Evolutionary conservation across 2,888 invertebrate genomes (phyloP), one percentile per base, ranked within the genome.

Genomic region (Eutolmus rufibarbis): DNA sequence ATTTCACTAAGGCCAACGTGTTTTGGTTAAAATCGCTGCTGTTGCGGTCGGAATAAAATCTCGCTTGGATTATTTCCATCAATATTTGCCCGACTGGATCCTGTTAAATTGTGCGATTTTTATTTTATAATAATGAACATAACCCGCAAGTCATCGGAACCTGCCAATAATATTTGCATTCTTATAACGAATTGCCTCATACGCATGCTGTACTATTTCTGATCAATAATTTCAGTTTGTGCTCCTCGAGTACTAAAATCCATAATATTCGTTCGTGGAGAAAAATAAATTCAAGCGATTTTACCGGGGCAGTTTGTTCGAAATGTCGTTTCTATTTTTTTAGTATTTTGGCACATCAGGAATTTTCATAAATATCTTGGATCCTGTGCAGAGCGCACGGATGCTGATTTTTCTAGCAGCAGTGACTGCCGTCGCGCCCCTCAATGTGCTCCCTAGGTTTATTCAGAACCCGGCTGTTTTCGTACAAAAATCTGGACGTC

Each of bases 1-100:
- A 81, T 81, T 81, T 81, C 37, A 81, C 31, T 81, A 81, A 56
- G 81, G 28, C 81, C 34, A 81, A 51, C 28, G 16, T 56, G 81
- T 81, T 31, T 37, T 56, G 51, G 81, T 56, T 56, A 56, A 56
- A 81, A 14, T 81, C 56, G 56, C 51, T 56, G 28, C 46, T 51
- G 81, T 0, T 34, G 34, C 16, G 81, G 56, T 56, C 34, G 14
- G n/a, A 3, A 46, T 81, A 9, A 28, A 56, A 31, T 14, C 16
- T 28, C 23, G 57, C n/a, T 31, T 7, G 56, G 56, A n/a, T 28
- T 66, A 23, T n/a, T 31, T 56, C 78, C 23, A n/a, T n/a, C 37
- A 19, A 78, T 40, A 78, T 78, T 40, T 78, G 19, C 43, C 43
- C 43, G 23, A 23, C 1, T 66, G 28, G 1, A 28, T 66, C 66